phyloP scores from a whole-genome alignment of 2,888 invertebrate genomes.

The Thumatha senex region DNA sequence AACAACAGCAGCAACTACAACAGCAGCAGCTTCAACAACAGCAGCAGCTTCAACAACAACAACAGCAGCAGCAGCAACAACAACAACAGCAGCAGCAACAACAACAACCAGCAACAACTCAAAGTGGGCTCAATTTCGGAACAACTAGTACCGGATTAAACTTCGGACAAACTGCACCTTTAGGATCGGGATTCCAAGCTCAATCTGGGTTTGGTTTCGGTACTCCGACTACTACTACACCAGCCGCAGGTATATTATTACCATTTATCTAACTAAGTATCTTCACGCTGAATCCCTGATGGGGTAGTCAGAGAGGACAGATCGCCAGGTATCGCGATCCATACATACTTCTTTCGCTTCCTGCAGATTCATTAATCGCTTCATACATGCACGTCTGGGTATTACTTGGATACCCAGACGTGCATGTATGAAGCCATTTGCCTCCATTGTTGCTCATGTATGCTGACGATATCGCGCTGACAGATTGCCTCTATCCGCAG shows the following conservation, averaged over 20 bases:
- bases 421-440: no score
- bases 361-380: no score
- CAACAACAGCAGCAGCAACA: conserved; percentile 4
- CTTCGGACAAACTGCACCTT: conserved; percentile 25
- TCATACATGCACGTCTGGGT: no score
- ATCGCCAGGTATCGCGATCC: no score
- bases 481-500: no score
- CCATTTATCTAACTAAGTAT: not conserved
- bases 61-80: conserved; percentile 5
- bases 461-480: no score
- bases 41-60: conserved; percentile 10
- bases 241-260: conserved; percentile 9
- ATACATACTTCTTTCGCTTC: no score
- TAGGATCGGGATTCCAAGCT: conserved; percentile 23
- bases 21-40: conserved; percentile 6
- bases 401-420: no score
- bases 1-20: conserved; percentile 8
- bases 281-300: no score
- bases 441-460: no score
- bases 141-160: conserved; percentile 6
- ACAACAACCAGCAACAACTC: conserved; percentile 15
- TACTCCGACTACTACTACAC: conserved; percentile 8
- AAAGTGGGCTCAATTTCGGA: conserved; percentile 22
- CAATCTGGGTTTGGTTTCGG: conserved; percentile 19
- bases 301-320: no score